A percentile compares a stretch with the other conserved stretches of the same genome.
Evolutionary conservation across 2,797 vertebrate species (phyloP).

Genomic region (Spea hammondii): DNA sequence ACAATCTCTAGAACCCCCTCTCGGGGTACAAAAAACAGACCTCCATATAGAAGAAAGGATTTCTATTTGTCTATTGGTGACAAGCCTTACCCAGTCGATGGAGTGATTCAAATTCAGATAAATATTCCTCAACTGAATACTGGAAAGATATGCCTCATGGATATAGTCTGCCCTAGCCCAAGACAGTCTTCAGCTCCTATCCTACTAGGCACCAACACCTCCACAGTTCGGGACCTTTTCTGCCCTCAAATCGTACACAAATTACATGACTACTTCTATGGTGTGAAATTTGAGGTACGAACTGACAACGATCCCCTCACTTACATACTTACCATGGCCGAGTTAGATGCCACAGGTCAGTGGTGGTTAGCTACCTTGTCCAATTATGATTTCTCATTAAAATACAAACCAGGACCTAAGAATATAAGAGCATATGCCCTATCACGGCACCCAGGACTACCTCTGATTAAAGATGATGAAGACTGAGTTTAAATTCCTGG

Average conservation of each 20-base stretch:
- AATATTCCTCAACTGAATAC: not conserved
- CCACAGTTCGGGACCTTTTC: not conserved
- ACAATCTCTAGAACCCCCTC: too few relatives aligned
- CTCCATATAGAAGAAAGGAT: too few relatives aligned
- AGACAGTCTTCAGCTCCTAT: not conserved
- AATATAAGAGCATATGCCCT: not conserved
- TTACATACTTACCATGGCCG: not conserved
- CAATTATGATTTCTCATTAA: not conserved
- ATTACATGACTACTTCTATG: constrained; percentile 2
- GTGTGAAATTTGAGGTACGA: not conserved
- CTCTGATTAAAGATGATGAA: too few relatives aligned
- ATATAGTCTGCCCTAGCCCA: not conserved
- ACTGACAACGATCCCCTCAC: not conserved
- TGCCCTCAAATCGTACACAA: not conserved
- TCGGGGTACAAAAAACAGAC: too few relatives aligned
- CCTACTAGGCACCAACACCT: not conserved
- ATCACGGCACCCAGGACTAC: not conserved
- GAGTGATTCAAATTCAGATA: not conserved
- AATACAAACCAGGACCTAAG: not conserved
- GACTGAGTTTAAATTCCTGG: too few relatives aligned
- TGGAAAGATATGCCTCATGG: not conserved
- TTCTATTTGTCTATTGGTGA: too few relatives aligned
- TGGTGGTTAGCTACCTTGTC: not conserved
- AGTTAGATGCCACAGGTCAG: not conserved
- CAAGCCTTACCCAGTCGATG: too few relatives aligned